A percentile compares a stretch with the other conserved stretches of the same genome.
These are phyloP conservation scores for Sarcophilus harrisii DNA, from an alignment of 2,797 vertebrate genomes.

Conservation along the genomic window DNA sequence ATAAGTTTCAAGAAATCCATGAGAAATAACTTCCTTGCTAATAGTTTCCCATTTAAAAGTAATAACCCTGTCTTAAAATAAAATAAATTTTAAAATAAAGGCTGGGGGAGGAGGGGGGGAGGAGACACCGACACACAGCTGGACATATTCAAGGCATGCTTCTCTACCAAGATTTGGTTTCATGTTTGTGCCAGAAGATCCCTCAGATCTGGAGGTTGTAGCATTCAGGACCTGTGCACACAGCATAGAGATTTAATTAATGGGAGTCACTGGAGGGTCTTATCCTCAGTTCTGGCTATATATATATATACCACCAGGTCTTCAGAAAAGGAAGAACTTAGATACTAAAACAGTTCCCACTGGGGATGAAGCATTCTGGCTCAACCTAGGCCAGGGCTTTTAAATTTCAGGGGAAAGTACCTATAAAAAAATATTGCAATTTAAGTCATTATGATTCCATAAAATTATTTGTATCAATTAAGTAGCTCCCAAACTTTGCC, in stretches of 20 bases:
- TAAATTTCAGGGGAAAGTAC: slow-evolving; percentile 3
- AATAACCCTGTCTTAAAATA: slow-evolving; percentile 79
- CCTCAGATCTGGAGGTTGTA: slow-evolving; percentile 67
- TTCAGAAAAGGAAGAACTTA: slow-evolving; percentile 53
- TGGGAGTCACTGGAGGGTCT: slow-evolving; percentile 71
- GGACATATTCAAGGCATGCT: slow-evolving; percentile 73
- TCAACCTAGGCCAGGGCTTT: slow-evolving; percentile 70
- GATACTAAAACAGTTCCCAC: slow-evolving; percentile 82
- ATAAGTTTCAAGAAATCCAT: slow-evolving; percentile 70
- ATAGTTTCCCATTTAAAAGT: slow-evolving; percentile 65
- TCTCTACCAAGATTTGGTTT: slow-evolving; percentile 74
- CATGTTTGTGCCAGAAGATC: slow-evolving; percentile 67
- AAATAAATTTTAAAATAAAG: not conserved
- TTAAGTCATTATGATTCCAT: not conserved
- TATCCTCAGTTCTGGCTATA: slow-evolving; percentile 74
- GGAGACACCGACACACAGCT: slow-evolving; percentile 70
- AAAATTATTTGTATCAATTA: not conserved
- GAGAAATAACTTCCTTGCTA: slow-evolving; percentile 62
- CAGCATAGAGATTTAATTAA: slow-evolving; percentile 77
- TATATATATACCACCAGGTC: slow-evolving; percentile 48
- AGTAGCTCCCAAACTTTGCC: not conserved
- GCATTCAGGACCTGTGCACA: slow-evolving; percentile 68
- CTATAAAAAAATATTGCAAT: not conserved
- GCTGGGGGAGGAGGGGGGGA: slow-evolving; percentile 20
- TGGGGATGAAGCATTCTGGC: slow-evolving; percentile 66